Percentiles rank a stretch among this genome's conserved stretches.
phyloP scores from a whole-genome alignment of 2,888 invertebrate genomes.

The Microctonus hyperodae region DNA sequence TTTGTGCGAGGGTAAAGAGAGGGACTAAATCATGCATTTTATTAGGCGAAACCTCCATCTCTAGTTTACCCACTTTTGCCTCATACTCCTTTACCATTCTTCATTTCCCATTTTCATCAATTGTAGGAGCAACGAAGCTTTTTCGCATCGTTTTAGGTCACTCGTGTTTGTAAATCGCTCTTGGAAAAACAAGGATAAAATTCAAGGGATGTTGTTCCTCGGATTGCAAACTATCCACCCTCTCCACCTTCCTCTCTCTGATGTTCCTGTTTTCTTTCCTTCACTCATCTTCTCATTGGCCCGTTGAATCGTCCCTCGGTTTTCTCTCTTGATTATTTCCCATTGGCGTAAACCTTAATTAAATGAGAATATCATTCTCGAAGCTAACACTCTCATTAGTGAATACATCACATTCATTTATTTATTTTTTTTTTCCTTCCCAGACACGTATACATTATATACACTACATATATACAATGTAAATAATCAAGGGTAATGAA shows the following conservation, averaged over 20 bases:
- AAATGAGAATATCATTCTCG: conserved; percentile 33
- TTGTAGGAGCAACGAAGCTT: conserved; percentile 44
- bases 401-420: conserved; percentile 6
- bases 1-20: conserved; percentile 36
- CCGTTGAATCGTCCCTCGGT: conserved; percentile 11
- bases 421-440: neutral
- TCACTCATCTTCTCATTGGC: neutral
- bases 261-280: neutral
- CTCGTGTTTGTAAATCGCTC: conserved; percentile 15
- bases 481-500: neutral
- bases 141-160: conserved; percentile 31
- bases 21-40: conserved; percentile 60
- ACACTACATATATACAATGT: too few species aligned
- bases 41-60: conserved; percentile 44
- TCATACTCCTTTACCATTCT: conserved; percentile 33
- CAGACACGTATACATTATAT: neutral
- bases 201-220: neutral
- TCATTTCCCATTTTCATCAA: conserved; percentile 38
- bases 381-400: neutral
- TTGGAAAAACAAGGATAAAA: conserved; percentile 7
- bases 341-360: conserved; percentile 53
- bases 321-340: conserved; percentile 53
- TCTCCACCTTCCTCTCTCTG: neutral
- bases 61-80: conserved; percentile 41
- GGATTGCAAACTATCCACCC: neutral